Evolutionary conservation across 2,113 vertebrate genomes (phyloP).

Genomic region (Melanostigma gelatinosum): DNA sequence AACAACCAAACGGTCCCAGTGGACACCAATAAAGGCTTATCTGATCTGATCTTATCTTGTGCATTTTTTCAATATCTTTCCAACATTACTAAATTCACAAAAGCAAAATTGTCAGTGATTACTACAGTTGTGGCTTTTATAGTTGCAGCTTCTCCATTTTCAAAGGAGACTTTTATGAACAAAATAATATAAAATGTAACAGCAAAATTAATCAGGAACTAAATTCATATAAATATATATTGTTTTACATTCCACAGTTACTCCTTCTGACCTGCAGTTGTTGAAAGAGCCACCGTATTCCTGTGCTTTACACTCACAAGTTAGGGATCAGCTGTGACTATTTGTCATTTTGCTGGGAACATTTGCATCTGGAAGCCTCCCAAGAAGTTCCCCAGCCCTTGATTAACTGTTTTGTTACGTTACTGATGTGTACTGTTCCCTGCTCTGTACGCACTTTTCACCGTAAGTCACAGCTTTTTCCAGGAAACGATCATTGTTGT

Average conservation of each 20-base stretch:
- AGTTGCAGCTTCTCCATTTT: neutral
- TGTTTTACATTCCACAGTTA: neutral
- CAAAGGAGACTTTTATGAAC: neutral
- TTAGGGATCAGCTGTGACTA: neutral
- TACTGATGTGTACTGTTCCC: slow-evolving; percentile 15
- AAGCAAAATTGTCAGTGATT: too few relatives aligned
- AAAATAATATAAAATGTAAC: neutral
- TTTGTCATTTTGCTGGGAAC: neutral
- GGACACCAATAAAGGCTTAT: neutral
- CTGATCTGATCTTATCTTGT: neutral
- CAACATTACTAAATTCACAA: neutral
- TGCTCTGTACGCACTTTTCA: slow-evolving; percentile 11
- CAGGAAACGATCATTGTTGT: slow-evolving; percentile 13
- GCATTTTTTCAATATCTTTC: neutral
- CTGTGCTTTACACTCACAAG: neutral
- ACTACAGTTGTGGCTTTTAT: neutral
- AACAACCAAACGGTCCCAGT: neutral
- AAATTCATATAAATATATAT: neutral
- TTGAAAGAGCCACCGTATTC: neutral
- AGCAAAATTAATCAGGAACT: neutral
- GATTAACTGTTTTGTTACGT: slow-evolving; percentile 30
- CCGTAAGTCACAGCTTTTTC: neutral
- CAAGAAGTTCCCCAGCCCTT: neutral
- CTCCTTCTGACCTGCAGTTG: neutral
- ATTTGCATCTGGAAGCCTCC: slow-evolving; percentile 8